These are phyloP conservation scores for Coenobita brevimanus DNA, from an alignment of 1,140 invertebrate genomes.

Conservation along the genomic window DNA sequence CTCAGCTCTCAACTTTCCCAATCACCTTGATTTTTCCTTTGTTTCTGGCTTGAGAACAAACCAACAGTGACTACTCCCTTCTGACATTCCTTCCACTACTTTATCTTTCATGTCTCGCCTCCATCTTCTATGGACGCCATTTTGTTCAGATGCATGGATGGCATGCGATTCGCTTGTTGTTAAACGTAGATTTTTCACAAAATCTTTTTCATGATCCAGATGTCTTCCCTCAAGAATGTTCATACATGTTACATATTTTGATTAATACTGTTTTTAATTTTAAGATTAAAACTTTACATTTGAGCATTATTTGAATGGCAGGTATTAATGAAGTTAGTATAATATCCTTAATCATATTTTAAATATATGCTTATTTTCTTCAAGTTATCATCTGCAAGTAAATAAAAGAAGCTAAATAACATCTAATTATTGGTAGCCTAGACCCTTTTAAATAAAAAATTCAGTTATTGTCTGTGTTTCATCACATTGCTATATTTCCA, in stretches of 20 bases:
- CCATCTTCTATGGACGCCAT: constrained; percentile 60
- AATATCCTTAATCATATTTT: constrained; percentile 53
- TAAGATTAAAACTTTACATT: constrained; percentile 59
- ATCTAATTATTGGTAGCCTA: constrained; percentile 55
- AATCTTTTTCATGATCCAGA: constrained; percentile 63
- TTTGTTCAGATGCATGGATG: constrained; percentile 66
- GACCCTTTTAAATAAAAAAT: constrained; percentile 55
- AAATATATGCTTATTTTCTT: constrained; percentile 55
- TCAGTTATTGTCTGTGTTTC: constrained; percentile 41
- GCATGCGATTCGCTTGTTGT: constrained; percentile 65
- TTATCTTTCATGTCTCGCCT: constrained; percentile 54
- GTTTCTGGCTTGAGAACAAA: constrained; percentile 28
- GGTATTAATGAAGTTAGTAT: constrained; percentile 53
- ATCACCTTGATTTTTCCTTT: too few species aligned
- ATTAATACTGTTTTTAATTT: constrained; percentile 62
- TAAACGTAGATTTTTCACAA: constrained; percentile 65
- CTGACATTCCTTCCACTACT: constrained; percentile 31
- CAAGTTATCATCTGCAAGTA: constrained; percentile 44
- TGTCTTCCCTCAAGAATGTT: constrained; percentile 62
- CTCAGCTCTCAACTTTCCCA: too few species aligned
- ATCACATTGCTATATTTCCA: constrained; percentile 39
- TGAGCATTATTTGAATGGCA: constrained; percentile 60
- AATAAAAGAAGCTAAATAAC: constrained; percentile 60
- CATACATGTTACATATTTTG: constrained; percentile 64
- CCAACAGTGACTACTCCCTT: constrained; percentile 27